Evolutionary conservation across 2,797 vertebrate genomes (phyloP).

Genomic region (Danio tinwini): DNA sequence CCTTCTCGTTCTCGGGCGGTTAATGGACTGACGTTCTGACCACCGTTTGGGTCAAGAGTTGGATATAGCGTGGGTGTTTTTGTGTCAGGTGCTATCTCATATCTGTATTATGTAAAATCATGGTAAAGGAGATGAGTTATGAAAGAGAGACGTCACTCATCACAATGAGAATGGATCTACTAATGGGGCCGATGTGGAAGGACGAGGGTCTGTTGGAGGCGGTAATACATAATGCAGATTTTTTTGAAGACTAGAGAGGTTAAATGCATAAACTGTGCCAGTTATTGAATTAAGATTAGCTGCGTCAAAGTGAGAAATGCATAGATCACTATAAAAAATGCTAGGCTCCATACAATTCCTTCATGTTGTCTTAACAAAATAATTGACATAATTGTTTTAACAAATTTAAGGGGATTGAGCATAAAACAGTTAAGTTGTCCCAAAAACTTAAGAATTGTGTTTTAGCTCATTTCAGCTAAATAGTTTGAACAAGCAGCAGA

Average conservation of each 20-base stretch:
- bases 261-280: neutral
- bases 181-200: slow-evolving; percentile 17
- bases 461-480: too few relatives aligned
- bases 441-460: too few relatives aligned
- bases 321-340: too few relatives aligned
- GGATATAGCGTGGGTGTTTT: slow-evolving; percentile 9
- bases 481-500: too few relatives aligned
- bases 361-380: too few relatives aligned
- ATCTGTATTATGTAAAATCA: neutral
- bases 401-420: too few relatives aligned
- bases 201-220: neutral
- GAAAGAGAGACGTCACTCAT: slow-evolving; percentile 16
- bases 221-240: neutral
- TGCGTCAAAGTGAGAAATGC: neutral
- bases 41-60: slow-evolving; percentile 21
- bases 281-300: neutral
- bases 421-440: too few relatives aligned
- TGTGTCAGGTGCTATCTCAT: slow-evolving; percentile 6
- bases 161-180: neutral
- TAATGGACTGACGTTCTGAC: slow-evolving; percentile 55
- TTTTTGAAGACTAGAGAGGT: neutral
- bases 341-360: too few relatives aligned
- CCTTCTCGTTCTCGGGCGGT: slow-evolving; percentile 15
- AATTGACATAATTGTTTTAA: too few relatives aligned
- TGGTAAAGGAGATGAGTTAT: slow-evolving; percentile 29